Evolutionary conservation across 53 echinoderm and acorn worm species (phyloP).

Genomic region (Holothuria scabra): DNA sequence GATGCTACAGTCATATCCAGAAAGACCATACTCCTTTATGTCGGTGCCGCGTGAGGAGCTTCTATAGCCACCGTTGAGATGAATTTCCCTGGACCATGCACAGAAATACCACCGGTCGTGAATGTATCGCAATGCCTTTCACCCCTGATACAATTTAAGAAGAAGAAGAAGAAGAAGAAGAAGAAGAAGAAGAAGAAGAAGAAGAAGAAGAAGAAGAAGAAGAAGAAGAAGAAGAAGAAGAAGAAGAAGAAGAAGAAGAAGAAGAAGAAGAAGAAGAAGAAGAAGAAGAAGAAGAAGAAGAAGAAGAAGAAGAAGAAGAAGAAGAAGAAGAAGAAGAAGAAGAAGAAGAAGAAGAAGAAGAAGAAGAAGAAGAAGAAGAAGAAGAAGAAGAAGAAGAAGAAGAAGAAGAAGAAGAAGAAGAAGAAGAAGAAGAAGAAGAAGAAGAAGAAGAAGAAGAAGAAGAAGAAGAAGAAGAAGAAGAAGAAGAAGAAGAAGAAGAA

Average conservation of each 20-base stretch:
- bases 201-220: not conserved
- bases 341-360: not conserved
- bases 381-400: not conserved
- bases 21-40: too few species aligned
- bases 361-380: not conserved
- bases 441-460: not conserved
- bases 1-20: too few species aligned
- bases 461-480: conserved; percentile 8
- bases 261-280: not conserved
- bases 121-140: too few species aligned
- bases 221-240: not conserved
- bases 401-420: not conserved
- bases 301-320: not conserved
- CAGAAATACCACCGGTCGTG: too few species aligned
- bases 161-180: not conserved
- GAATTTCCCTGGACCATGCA: too few species aligned
- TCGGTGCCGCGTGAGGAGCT: too few species aligned
- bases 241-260: conserved; percentile 6
- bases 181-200: conserved; percentile 1
- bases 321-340: conserved; percentile 8
- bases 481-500: conserved; percentile 9
- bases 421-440: not conserved
- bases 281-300: not conserved
- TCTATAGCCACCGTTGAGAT: too few species aligned
- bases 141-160: not conserved